These are phyloP conservation scores for Chondrosia reniformis DNA, from an alignment of 37 sponge, comb jelly and placozoan species.

Conservation along the genomic window DNA sequence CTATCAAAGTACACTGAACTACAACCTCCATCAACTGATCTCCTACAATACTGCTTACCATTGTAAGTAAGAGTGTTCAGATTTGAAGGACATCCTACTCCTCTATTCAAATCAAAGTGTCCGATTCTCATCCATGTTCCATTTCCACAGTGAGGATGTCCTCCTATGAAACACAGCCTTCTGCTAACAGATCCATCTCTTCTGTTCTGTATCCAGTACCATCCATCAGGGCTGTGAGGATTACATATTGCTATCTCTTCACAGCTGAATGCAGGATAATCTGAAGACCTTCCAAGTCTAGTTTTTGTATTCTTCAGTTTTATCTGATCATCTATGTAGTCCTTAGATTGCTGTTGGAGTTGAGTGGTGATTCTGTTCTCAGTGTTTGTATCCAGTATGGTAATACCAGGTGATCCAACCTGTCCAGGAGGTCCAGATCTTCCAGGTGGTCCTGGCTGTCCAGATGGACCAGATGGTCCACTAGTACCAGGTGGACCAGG, in stretches of 20 bases:
- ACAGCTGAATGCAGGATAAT: neutral
- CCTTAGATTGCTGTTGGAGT: neutral
- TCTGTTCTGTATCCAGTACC: neutral
- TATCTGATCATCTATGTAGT: too few relatives aligned
- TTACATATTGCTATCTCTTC: neutral
- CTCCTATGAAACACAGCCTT: neutral
- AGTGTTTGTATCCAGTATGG: neutral
- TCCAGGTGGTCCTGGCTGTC: neutral
- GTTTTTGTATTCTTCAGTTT: too few relatives aligned
- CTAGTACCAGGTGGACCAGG: neutral
- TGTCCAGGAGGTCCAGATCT: too few relatives aligned
- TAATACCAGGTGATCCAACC: neutral
- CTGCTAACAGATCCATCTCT: neutral
- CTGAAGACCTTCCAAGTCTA: too few relatives aligned
- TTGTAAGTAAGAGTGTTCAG: neutral
- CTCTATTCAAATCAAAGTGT: neutral
- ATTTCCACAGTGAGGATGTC: slow-evolving; percentile 1
- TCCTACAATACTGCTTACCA: neutral
- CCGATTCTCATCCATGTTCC: slow-evolving; percentile 21
- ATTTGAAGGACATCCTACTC: neutral
- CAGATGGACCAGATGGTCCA: neutral
- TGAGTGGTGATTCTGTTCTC: neutral
- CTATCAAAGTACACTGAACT: slow-evolving; percentile 7
- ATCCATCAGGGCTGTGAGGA: neutral
- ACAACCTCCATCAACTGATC: neutral